phyloP scores from a whole-genome alignment of 2,113 vertebrate genomes.

The Rousettus leschenaultii region DNA sequence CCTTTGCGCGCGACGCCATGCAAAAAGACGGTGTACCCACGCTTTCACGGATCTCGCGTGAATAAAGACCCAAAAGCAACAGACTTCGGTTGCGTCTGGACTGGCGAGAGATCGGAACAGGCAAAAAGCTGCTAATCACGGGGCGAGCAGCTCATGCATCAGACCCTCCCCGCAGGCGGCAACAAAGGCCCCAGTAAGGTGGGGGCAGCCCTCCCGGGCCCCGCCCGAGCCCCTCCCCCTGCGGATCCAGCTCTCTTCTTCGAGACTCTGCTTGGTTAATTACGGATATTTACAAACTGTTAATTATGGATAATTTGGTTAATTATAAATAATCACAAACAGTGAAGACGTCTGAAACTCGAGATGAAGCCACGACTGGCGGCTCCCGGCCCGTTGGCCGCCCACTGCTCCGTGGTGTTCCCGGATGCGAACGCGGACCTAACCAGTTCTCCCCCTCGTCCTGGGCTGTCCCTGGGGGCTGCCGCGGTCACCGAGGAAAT shows the following conservation, averaged over 20 bases:
- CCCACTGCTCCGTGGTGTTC: background rate
- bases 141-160: background rate
- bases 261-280: background rate
- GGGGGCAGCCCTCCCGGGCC: no score
- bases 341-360: background rate
- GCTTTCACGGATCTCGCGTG: background rate
- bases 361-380: fast-evolving
- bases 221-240: background rate
- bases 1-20: background rate
- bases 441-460: background rate
- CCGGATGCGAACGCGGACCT: background rate
- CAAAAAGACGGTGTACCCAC: background rate
- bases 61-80: background rate
- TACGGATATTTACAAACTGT: no score
- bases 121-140: fast-evolving
- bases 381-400: background rate
- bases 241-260: fast-evolving
- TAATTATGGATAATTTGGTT: background rate
- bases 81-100: fast-evolving
- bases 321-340: background rate
- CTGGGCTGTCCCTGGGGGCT: background rate
- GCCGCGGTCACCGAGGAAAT: background rate
- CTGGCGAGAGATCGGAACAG: background rate
- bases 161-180: no score
- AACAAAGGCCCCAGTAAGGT: no score